Evolutionary conservation across 2,113 vertebrate genomes (phyloP).

Genomic region (Fregetta grallaria): DNA sequence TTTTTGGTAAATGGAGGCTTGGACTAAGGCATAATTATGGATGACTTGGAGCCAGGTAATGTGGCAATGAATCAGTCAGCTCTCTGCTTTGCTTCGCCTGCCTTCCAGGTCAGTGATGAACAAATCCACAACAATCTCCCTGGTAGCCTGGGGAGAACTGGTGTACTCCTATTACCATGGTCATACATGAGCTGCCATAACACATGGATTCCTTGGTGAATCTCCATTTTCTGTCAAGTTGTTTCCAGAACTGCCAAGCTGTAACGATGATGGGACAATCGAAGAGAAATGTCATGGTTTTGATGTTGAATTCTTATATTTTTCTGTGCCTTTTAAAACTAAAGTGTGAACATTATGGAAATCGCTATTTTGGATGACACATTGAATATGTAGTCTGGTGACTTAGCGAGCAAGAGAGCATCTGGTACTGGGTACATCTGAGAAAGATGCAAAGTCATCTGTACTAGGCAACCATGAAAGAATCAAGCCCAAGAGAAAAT

Average conservation of each 20-base stretch:
- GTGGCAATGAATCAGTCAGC: neutral
- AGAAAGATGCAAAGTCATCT: neutral
- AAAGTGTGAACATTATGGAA: neutral
- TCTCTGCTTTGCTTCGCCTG: neutral
- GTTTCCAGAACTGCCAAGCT: neutral
- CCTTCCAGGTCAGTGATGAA: neutral
- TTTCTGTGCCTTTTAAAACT: neutral
- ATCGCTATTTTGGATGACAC: neutral
- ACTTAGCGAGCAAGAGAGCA: neutral
- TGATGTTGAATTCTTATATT: neutral
- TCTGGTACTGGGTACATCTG: neutral
- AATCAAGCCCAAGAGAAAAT: neutral
- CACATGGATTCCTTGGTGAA: neutral
- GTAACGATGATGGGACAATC: neutral
- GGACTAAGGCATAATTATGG: neutral
- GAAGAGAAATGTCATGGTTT: neutral
- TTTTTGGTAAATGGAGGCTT: neutral
- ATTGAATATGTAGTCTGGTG: neutral
- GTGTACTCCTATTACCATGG: fast-evolving
- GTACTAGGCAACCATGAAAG: neutral
- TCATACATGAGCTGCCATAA: fast-evolving
- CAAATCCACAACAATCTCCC: neutral
- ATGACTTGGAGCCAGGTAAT: neutral
- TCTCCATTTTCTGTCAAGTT: neutral
- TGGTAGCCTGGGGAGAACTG: neutral